Base-by-base conservation (phyloP, 2,797 vertebrate species). In the Gymnoscopelus braueri region DNA sequence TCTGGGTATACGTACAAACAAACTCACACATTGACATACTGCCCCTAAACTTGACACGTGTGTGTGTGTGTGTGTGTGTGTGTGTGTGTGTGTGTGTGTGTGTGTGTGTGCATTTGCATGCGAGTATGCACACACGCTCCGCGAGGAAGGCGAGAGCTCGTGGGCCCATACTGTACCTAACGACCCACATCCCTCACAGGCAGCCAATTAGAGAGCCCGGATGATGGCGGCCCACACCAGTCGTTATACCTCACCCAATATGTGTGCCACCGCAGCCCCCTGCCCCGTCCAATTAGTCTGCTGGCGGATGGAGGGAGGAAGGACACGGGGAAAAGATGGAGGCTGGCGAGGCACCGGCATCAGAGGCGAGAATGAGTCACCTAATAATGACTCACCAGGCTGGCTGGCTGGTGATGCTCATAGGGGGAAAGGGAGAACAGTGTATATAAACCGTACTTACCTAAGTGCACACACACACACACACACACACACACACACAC, bases 181-280 rank as follows among this genome's bases (percentile, higher is more conserved):
- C 84, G 87, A 90, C 86, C 85, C 81, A 89, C 88, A 91, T 90
- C 88, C 86, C 83, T 91, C 76, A 87, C 82, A 79, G 86, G 83
- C 80, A 89, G 88, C 91, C 90, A 93, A 93, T 93, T 91, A 92
- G 78, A 89, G 89, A 73, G 51, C 66, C 19, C 39, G 79, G 83
- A 79, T 83, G 87, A 88, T 84, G 32, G 75, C 81, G 75, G 74
- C 80, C 86, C 78, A 82, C 71, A 35, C 81, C 80, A 84, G 84
- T 87, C 79, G 88, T 87, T 90, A 19, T 19, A 88, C 86, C 88
- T 72, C 73, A 70, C 85, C 88, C 39, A 78, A 85, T 89, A 80
- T 84, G 82, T 84, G 82, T 79, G 86, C 81, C 29, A 72, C 67
- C 26, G 74, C 67, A 79, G 86, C 88, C 88, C 84, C 62, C 70